Percentiles rank a stretch among this genome's conserved stretches.
phyloP scores from a whole-genome alignment of 1,140 invertebrate species.

The Lasioglossum albipes region DNA sequence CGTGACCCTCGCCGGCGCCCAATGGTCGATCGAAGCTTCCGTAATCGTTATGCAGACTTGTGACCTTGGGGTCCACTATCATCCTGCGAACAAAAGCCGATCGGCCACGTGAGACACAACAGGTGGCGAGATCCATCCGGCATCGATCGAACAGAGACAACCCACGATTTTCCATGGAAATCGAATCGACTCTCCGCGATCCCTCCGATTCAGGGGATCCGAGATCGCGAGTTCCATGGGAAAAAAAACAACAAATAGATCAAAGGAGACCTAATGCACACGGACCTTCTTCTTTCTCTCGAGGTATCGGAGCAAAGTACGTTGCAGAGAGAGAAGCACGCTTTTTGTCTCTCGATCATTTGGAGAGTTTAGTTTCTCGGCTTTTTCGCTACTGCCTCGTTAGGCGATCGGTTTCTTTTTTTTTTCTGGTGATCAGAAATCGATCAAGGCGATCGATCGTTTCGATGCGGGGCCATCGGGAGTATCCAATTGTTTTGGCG shows the following conservation, averaged over 20 bases:
- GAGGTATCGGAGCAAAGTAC: too few species aligned
- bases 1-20: slow-evolving; percentile 71
- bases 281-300: not conserved
- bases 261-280: not conserved
- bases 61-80: slow-evolving; percentile 81
- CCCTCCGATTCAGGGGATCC: not conserved
- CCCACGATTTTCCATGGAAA: not conserved
- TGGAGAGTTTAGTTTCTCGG: too few species aligned
- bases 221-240: not conserved
- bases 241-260: not conserved
- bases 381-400: too few species aligned
- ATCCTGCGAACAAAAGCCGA: slow-evolving; percentile 74
- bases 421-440: too few species aligned
- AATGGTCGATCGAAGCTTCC: slow-evolving; percentile 80
- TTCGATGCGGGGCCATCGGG: too few species aligned
- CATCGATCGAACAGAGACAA: too few species aligned
- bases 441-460: too few species aligned
- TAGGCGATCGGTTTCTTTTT: too few species aligned
- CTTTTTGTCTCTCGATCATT: too few species aligned
- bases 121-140: not conserved
- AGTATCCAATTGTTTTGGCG: too few species aligned
- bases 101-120: not conserved
- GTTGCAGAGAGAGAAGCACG: too few species aligned
- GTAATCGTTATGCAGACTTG: slow-evolving; percentile 81
- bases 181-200: not conserved